Conservation (phyloP, 2,797 vertebrate genomes). For the Pipistrellus kuhlii region DNA sequence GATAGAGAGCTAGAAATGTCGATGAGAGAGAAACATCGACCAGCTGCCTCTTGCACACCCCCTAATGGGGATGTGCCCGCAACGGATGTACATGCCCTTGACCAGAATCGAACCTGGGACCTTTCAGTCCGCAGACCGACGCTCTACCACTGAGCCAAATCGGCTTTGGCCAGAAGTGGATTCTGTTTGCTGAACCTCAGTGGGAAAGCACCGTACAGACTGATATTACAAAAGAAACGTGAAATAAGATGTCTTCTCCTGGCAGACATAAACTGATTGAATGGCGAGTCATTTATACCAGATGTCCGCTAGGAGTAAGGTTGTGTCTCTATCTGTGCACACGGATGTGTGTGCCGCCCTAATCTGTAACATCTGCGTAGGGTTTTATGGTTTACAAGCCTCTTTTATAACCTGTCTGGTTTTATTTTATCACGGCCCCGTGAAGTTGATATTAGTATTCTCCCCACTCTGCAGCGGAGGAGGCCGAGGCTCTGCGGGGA, state of each 20-base stretch:
- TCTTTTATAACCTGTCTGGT: slow-evolving; percentile 64
- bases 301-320: slow-evolving; percentile 49
- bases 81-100: too few species aligned
- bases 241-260: slow-evolving; percentile 23
- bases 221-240: not conserved
- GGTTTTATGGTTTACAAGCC: slow-evolving; percentile 58
- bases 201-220: not conserved
- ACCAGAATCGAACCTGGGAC: too few species aligned
- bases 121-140: too few species aligned
- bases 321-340: not conserved
- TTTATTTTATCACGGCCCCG: slow-evolving; percentile 63
- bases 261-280: not conserved
- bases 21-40: too few species aligned
- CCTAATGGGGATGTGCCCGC: too few species aligned
- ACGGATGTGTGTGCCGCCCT: not conserved
- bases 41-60: too few species aligned
- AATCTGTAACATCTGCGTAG: slow-evolving; percentile 60
- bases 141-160: too few species aligned
- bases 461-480: not conserved
- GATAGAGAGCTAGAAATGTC: too few species aligned
- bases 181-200: not conserved
- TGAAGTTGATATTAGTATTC: slow-evolving; percentile 55
- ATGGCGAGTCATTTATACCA: slow-evolving; percentile 42
- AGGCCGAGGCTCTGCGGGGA: not conserved
- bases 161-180: not conserved